These are phyloP conservation scores for Pachypeltis micranthus DNA, from an alignment of 1,140 invertebrate species.

Conservation along the genomic window DNA sequence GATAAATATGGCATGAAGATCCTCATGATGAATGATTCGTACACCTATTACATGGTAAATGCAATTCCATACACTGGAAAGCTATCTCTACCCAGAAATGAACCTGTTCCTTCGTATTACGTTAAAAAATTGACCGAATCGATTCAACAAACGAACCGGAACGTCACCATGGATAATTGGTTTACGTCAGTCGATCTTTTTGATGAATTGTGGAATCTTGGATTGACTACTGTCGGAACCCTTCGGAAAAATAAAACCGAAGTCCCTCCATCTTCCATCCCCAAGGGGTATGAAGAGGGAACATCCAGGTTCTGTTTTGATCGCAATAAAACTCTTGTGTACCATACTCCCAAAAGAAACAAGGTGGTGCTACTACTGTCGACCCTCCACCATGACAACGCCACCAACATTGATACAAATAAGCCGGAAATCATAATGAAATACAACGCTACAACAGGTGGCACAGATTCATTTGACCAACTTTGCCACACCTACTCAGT, in stretches of 20 bases:
- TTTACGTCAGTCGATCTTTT: constrained; percentile 22
- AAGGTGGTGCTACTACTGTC: constrained; percentile 23
- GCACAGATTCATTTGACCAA: constrained; percentile 30
- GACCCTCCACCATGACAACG: constrained; percentile 29
- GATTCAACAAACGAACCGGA: constrained; percentile 18
- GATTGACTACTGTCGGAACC: constrained; percentile 23
- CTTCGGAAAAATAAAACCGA: constrained; percentile 23
- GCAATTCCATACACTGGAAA: constrained; percentile 33
- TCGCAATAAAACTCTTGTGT: constrained; percentile 31
- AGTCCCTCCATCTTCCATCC: constrained; percentile 13
- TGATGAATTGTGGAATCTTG: constrained; percentile 16
- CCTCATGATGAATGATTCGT: constrained; percentile 30
- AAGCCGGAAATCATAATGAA: constrained; percentile 29
- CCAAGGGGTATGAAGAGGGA: constrained; percentile 12
- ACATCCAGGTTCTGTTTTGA: constrained; percentile 28
- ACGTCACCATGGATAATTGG: constrained; percentile 27
- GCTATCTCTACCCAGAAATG: constrained; percentile 16
- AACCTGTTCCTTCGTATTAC: constrained; percentile 2
- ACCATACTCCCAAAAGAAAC: constrained; percentile 31
- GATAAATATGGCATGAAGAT: constrained; percentile 39
- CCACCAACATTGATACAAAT: constrained; percentile 21
- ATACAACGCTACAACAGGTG: constrained; percentile 31
- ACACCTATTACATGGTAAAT: constrained; percentile 31
- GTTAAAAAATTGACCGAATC: constrained; percentile 16
- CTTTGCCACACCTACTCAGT: constrained; percentile 25